phyloP scores from a whole-genome alignment of 1,140 invertebrate species.

The Amphibalanus amphitrite region DNA sequence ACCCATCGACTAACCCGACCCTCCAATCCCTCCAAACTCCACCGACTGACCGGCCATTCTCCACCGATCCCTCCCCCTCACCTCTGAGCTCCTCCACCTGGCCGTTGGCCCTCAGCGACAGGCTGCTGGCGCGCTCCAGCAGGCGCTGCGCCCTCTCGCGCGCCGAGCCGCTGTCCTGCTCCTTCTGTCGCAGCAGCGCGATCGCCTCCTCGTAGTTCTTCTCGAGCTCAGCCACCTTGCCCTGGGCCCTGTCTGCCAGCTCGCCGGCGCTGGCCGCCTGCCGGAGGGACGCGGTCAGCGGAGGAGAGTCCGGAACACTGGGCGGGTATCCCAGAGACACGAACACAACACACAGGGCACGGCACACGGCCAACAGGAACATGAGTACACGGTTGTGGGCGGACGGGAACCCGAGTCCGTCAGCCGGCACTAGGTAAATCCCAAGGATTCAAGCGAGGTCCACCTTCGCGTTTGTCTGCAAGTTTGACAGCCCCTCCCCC shows the following conservation, averaged over 20 bases:
- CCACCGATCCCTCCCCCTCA: too few relatives aligned
- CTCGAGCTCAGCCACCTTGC: slow-evolving; percentile 10
- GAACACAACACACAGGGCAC: too few relatives aligned
- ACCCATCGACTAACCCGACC: not conserved
- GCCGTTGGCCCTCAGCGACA: slow-evolving; percentile 52
- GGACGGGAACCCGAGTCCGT: too few relatives aligned
- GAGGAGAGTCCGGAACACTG: too few relatives aligned
- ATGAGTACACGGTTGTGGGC: too few relatives aligned
- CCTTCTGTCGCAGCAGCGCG: slow-evolving; percentile 38
- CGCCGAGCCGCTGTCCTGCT: slow-evolving; percentile 40
- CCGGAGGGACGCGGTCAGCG: not conserved
- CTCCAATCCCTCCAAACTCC: not conserved
- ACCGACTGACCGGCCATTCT: not conserved
- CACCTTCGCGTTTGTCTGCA: too few relatives aligned
- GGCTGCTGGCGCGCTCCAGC: slow-evolving; percentile 48
- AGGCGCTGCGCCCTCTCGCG: slow-evolving; percentile 52
- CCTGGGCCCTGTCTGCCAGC: slow-evolving; percentile 22
- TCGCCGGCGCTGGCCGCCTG: slow-evolving; percentile 19
- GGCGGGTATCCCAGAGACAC: too few relatives aligned
- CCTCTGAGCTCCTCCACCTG: slow-evolving; percentile 54
- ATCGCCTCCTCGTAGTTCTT: slow-evolving; percentile 36
- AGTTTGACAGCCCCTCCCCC: too few relatives aligned
- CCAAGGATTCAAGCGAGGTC: too few relatives aligned
- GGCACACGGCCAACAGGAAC: too few relatives aligned
- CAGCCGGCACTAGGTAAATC: too few relatives aligned